Percentiles rank a stretch among this genome's conserved stretches.
Conservation (phyloP, 2,113 vertebrate genomes). For the Malurus elegans region DNA sequence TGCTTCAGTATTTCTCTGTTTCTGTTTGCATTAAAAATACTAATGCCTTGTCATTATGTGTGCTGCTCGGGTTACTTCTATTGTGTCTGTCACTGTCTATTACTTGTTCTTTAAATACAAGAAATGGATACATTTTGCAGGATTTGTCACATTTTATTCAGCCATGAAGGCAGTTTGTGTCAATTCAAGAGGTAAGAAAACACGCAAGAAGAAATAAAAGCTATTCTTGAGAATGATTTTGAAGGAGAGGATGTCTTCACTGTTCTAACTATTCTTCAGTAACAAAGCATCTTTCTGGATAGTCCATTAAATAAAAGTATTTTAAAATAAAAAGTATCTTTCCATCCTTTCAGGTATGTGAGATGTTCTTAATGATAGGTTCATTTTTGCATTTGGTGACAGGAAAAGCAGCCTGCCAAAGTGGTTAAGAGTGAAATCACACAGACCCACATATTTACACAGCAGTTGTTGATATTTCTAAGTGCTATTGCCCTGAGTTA, state of each 20-base stretch:
- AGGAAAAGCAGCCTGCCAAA: background rate
- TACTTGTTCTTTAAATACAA: background rate
- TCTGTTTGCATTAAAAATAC: background rate
- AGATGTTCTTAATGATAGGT: background rate
- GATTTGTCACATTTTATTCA: background rate
- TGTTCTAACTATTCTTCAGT: background rate
- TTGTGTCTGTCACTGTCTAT: background rate
- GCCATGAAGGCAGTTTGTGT: background rate
- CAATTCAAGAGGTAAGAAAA: background rate
- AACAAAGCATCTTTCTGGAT: background rate
- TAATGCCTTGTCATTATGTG: background rate
- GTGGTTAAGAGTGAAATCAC: background rate
- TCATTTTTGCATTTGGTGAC: background rate
- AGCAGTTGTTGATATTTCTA: background rate
- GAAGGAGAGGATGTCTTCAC: background rate
- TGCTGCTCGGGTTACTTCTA: background rate
- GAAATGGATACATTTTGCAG: background rate
- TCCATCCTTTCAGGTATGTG: background rate
- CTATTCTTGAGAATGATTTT: background rate
- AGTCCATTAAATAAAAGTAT: background rate
- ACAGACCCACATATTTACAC: background rate
- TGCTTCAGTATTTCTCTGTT: background rate
- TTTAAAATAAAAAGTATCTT: background rate
- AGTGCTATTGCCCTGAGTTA: background rate
- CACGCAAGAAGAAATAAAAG: background rate